Percentiles rank a stretch among this genome's conserved stretches.
Conservation (phyloP, 53 echinoderm and acorn worm genomes). For the Patiria pectinifera region DNA sequence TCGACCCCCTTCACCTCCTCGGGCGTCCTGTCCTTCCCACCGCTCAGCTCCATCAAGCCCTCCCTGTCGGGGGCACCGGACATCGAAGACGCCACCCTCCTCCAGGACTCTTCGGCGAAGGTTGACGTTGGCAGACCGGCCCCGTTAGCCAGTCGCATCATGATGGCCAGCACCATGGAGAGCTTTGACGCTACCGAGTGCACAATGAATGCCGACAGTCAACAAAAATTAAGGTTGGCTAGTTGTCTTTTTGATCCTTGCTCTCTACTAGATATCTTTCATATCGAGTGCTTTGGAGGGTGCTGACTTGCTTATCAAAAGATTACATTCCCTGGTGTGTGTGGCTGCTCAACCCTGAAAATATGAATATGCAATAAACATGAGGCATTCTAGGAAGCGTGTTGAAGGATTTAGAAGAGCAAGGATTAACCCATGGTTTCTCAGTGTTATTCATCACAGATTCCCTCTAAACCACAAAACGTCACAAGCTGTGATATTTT, state of each 20-base stretch:
- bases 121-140: not conserved
- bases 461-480: no score
- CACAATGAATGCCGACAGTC: slow-evolving; percentile 63
- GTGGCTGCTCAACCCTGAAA: no score
- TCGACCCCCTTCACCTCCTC: slow-evolving; percentile 91
- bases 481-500: no score
- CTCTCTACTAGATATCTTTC: not conserved
- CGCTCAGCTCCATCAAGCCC: slow-evolving; percentile 90
- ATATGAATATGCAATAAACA: no score
- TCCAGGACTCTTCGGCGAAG: not conserved
- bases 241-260: not conserved
- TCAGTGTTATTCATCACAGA: no score
- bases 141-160: not conserved
- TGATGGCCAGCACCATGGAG: slow-evolving; percentile 37
- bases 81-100: slow-evolving; percentile 12
- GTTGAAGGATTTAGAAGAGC: no score
- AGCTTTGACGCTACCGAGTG: slow-evolving; percentile 77
- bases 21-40: slow-evolving; percentile 78
- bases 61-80: not conserved
- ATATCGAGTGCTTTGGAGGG: no score
- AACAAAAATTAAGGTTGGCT: slow-evolving; percentile 52
- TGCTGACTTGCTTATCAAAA: no score
- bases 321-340: no score
- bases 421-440: no score
- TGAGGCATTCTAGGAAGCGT: no score